phyloP scores from a whole-genome alignment of 2,888 invertebrate genomes.

The Cheilosia soror region DNA sequence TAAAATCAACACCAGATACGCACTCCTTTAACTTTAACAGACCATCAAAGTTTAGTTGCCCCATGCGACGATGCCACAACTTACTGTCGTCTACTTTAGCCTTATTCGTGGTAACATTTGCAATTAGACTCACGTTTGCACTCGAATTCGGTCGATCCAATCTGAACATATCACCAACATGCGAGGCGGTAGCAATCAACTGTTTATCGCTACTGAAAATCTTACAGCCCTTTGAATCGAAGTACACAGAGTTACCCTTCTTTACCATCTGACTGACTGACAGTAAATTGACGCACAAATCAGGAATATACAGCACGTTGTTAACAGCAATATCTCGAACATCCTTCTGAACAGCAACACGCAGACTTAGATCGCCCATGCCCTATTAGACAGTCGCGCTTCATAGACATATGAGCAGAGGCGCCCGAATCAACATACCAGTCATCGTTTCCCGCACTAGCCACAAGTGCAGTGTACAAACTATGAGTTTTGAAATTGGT shows the following conservation, averaged over 20 bases:
- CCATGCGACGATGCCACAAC: conserved; percentile 25
- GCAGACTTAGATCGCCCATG: neutral
- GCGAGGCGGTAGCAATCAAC: conserved; percentile 5
- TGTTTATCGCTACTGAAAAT: neutral
- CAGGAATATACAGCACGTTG: conserved; percentile 2
- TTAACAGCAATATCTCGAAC: conserved; percentile 14
- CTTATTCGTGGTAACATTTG: neutral
- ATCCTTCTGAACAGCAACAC: neutral
- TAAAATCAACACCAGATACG: too few species aligned
- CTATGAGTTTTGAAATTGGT: too few species aligned
- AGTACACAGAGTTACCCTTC: neutral
- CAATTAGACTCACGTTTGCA: conserved; percentile 11
- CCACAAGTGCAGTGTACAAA: too few species aligned
- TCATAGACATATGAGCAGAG: too few species aligned
- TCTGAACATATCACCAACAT: conserved; percentile 11
- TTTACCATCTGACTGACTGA: conserved; percentile 24
- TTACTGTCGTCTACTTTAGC: neutral
- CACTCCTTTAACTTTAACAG: too few species aligned
- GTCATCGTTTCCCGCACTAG: too few species aligned
- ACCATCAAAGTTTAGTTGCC: conserved; percentile 4
- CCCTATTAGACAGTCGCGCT: conserved; percentile 1
- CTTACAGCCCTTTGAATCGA: neutral
- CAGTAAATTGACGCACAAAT: conserved; percentile 21
- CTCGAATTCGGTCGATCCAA: conserved; percentile 4
- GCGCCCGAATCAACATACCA: too few species aligned